These are phyloP conservation scores for Chionomys nivalis DNA, from an alignment of 2,113 vertebrate species.

Conservation along the genomic window DNA sequence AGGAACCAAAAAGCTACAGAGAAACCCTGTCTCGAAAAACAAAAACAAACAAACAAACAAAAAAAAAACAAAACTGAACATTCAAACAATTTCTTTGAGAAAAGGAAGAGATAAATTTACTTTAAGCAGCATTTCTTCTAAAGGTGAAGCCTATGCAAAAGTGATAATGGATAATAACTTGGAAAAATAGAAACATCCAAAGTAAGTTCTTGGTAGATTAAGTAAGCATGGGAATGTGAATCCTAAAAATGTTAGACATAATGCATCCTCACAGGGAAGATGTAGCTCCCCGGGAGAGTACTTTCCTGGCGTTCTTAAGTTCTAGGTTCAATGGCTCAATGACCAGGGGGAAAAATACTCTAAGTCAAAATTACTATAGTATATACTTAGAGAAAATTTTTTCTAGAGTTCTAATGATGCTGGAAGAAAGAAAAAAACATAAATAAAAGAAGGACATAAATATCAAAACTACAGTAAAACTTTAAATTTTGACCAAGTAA, in stretches of 20 bases:
- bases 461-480: background rate
- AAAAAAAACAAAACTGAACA: background rate
- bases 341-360: no score
- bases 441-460: background rate
- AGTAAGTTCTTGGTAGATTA: background rate
- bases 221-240: background rate
- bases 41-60: no score
- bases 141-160: background rate
- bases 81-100: background rate
- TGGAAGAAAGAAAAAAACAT: no score
- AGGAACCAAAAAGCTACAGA: no score
- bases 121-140: background rate
- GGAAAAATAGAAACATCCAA: conserved; percentile 23
- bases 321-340: background rate
- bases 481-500: background rate
- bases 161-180: background rate
- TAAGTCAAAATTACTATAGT: background rate
- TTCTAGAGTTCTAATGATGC: background rate
- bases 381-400: background rate
- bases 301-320: background rate
- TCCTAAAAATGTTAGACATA: background rate
- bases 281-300: background rate
- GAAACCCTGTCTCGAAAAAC: no score
- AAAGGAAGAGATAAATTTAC: background rate
- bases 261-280: background rate